Percentiles rank a stretch among this genome's conserved stretches.
phyloP scores from a whole-genome alignment of 2,797 vertebrate species.

The Chelon labrosus region DNA sequence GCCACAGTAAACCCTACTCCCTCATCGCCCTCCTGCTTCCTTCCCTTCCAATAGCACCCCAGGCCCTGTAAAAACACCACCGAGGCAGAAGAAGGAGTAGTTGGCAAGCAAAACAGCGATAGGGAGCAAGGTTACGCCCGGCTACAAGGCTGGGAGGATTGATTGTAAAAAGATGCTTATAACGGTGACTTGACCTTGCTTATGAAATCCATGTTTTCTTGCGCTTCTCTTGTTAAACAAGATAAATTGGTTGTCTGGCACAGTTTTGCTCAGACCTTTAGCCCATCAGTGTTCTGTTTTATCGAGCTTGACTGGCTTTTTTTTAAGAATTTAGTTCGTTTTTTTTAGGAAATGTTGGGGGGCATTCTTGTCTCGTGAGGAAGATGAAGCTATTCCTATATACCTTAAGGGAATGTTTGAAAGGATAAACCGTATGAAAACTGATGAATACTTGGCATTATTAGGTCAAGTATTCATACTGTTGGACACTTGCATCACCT shows the following conservation, averaged over 20 bases:
- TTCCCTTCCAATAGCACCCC: slow-evolving; percentile 61
- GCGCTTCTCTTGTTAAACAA: slow-evolving; percentile 61
- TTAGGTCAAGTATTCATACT: background rate
- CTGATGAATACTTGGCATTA: slow-evolving; percentile 1
- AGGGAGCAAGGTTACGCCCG: slow-evolving; percentile 64
- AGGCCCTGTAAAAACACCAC: slow-evolving; percentile 65
- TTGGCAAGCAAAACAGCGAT: slow-evolving; percentile 65
- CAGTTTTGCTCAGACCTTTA: slow-evolving; percentile 56
- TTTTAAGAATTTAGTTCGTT: slow-evolving; percentile 1
- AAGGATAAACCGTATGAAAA: slow-evolving; percentile 23
- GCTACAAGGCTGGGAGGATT: slow-evolving; percentile 56
- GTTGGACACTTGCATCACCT: too few relatives aligned
- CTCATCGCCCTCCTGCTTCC: slow-evolving; percentile 40
- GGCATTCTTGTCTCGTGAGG: slow-evolving; percentile 19
- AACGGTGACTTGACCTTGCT: slow-evolving; percentile 71
- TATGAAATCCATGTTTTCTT: slow-evolving; percentile 65
- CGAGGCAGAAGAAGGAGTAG: slow-evolving; percentile 45
- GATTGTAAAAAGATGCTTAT: slow-evolving; percentile 73
- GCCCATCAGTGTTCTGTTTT: slow-evolving; percentile 49
- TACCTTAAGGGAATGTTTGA: slow-evolving; percentile 36
- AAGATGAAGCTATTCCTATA: slow-evolving; percentile 30
- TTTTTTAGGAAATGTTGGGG: slow-evolving; percentile 29
- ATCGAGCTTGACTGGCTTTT: slow-evolving; percentile 38
- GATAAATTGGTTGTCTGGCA: slow-evolving; percentile 63
- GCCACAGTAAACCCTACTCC: slow-evolving; percentile 58